phyloP scores from a whole-genome alignment of 2,888 invertebrate species.

The Rhodophaea formosa region DNA sequence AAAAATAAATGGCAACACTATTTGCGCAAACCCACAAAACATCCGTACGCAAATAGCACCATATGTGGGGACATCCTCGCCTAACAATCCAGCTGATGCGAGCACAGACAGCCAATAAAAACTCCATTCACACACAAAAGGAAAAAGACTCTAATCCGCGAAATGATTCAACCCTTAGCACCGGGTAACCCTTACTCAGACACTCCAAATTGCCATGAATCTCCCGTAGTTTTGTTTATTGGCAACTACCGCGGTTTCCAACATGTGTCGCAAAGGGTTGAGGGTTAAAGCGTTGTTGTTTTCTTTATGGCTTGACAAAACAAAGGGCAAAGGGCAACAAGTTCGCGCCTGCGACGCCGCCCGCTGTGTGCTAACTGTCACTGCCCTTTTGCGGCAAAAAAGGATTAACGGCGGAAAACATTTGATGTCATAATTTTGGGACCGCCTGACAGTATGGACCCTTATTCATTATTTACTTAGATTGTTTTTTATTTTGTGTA shows the following conservation, averaged over 20 bases:
- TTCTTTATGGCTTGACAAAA: slow-evolving; percentile 23
- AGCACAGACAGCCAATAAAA: slow-evolving; percentile 32
- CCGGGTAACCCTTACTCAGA: slow-evolving; percentile 21
- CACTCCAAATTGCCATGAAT: slow-evolving; percentile 14
- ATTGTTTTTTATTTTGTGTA: background rate
- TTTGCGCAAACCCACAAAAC: slow-evolving; percentile 24
- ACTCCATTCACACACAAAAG: slow-evolving; percentile 28
- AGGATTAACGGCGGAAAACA: slow-evolving; percentile 26
- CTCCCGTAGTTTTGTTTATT: slow-evolving; percentile 20
- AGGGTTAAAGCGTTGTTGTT: slow-evolving; percentile 23
- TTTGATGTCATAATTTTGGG: slow-evolving; percentile 23
- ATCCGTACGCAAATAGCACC: slow-evolving; percentile 29
- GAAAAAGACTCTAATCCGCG: slow-evolving; percentile 19
- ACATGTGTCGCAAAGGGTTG: slow-evolving; percentile 30
- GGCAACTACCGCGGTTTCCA: slow-evolving; percentile 19
- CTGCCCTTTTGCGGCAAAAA: slow-evolving; percentile 27
- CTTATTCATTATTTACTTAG: background rate
- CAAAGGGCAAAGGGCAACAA: slow-evolving; percentile 27
- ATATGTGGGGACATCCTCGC: slow-evolving; percentile 29
- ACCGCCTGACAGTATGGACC: background rate
- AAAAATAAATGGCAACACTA: slow-evolving; percentile 22
- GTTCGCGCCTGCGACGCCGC: slow-evolving; percentile 23
- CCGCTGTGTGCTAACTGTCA: slow-evolving; percentile 28
- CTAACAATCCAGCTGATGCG: slow-evolving; percentile 30
- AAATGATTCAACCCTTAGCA: background rate